Evolutionary conservation across 2,797 vertebrate species (phyloP).

Genomic region (Muscicapa comitata): DNA sequence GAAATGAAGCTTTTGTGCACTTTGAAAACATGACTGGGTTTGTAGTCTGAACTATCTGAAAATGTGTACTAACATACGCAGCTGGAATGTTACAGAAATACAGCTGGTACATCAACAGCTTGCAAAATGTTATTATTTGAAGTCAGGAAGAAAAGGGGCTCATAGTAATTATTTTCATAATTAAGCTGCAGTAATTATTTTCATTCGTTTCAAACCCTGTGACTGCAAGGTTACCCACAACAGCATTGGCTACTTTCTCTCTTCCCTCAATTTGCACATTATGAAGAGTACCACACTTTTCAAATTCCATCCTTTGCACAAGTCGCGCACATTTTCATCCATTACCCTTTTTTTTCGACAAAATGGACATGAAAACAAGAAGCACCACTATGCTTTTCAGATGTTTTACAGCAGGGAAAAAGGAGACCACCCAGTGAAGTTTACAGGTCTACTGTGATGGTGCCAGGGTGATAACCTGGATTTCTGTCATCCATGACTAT

Average conservation of each 20-base stretch:
- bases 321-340: not conserved
- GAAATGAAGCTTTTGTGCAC: not conserved
- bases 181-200: not conserved
- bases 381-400: not conserved
- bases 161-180: not conserved
- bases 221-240: not conserved
- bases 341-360: not conserved
- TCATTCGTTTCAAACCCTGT: not conserved
- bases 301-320: not conserved
- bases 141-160: not conserved
- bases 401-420: not conserved
- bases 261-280: not conserved
- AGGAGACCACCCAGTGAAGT: not conserved
- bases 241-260: not conserved
- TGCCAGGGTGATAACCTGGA: not conserved
- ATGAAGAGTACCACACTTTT: not conserved
- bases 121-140: not conserved
- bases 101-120: not conserved
- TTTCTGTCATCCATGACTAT: not conserved
- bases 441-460: not conserved
- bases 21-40: not conserved
- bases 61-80: not conserved
- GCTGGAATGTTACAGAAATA: not conserved
- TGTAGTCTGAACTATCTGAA: not conserved
- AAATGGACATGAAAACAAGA: not conserved